Evolutionary conservation across 1,140 invertebrate genomes (phyloP).

Genomic region (Chrysopa pallens): DNA sequence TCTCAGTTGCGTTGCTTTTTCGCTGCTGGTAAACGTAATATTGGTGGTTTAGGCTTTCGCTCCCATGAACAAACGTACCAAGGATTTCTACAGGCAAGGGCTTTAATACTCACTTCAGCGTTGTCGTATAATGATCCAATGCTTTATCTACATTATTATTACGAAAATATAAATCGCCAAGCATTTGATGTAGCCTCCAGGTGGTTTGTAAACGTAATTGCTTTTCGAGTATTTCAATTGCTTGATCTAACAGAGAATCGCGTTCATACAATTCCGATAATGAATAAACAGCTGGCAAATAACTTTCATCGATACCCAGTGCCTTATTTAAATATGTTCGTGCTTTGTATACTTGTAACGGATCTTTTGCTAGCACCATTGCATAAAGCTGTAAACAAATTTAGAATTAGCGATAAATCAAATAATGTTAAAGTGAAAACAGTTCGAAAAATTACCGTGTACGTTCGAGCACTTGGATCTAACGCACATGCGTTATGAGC

Average conservation of each 20-base stretch:
- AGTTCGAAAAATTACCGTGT: neutral
- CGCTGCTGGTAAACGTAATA: too few species aligned
- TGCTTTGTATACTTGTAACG: slow-evolving; percentile 36
- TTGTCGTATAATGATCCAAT: slow-evolving; percentile 45
- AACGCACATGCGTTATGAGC: neutral
- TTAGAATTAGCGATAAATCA: neutral
- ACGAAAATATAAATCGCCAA: slow-evolving; percentile 37
- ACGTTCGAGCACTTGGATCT: neutral
- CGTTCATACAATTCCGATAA: slow-evolving; percentile 38
- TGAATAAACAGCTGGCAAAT: slow-evolving; percentile 44
- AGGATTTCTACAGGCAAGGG: too few species aligned
- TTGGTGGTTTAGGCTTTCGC: too few species aligned
- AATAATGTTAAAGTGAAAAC: neutral
- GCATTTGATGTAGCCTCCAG: slow-evolving; percentile 41
- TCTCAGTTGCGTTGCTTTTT: too few species aligned
- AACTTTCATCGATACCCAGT: slow-evolving; percentile 36
- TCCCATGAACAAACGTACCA: too few species aligned
- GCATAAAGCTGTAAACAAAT: slow-evolving; percentile 39
- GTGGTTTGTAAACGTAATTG: slow-evolving; percentile 37
- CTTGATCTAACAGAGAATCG: slow-evolving; percentile 32
- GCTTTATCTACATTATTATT: slow-evolving; percentile 41
- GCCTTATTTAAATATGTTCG: slow-evolving; percentile 47
- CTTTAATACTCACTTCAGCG: slow-evolving; percentile 36
- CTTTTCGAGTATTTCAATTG: slow-evolving; percentile 34
- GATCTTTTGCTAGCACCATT: slow-evolving; percentile 43